Evolutionary conservation across 2,888 invertebrate species (phyloP).

Genomic region (Synanthedon tipuliformis): DNA sequence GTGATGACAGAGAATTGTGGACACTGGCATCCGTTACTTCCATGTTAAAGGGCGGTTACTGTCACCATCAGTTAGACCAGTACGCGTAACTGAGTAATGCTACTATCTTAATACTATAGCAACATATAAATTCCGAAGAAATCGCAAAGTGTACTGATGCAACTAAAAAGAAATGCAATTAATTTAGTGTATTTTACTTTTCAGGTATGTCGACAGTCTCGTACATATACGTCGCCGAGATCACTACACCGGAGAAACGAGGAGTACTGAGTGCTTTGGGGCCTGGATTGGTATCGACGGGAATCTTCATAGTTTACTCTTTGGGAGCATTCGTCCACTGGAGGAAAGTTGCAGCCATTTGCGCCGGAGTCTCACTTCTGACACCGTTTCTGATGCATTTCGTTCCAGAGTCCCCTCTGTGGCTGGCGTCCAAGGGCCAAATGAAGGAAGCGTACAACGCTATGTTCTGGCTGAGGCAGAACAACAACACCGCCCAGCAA

Average conservation of each 20-base stretch:
- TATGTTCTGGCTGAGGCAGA: slow-evolving; percentile 75
- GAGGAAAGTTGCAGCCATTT: slow-evolving; percentile 74
- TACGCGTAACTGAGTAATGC: no score
- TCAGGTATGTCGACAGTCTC: slow-evolving; percentile 77
- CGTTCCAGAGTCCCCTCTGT: slow-evolving; percentile 77
- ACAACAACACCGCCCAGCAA: slow-evolving; percentile 71
- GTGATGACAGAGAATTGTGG: no score
- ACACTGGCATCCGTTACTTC: no score
- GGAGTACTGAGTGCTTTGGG: slow-evolving; percentile 78
- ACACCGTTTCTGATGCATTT: slow-evolving; percentile 72
- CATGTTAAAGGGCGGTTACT: no score
- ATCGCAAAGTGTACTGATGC: not conserved
- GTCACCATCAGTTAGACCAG: no score
- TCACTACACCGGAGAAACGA: slow-evolving; percentile 75
- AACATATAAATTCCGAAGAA: not conserved
- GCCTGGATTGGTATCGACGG: slow-evolving; percentile 77
- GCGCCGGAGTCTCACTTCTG: slow-evolving; percentile 69
- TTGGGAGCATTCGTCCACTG: slow-evolving; percentile 76
- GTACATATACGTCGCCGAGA: slow-evolving; percentile 77
- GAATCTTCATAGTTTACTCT: slow-evolving; percentile 77
- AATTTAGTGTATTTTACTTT: slow-evolving; percentile 11
- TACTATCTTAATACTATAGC: not conserved
- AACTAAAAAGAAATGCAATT: not conserved
- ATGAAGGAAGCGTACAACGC: slow-evolving; percentile 72
- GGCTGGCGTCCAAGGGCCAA: slow-evolving; percentile 73